Evolutionary conservation across 2,797 vertebrate species (phyloP).

Genomic region (Phrynocephalus vlangalii): DNA sequence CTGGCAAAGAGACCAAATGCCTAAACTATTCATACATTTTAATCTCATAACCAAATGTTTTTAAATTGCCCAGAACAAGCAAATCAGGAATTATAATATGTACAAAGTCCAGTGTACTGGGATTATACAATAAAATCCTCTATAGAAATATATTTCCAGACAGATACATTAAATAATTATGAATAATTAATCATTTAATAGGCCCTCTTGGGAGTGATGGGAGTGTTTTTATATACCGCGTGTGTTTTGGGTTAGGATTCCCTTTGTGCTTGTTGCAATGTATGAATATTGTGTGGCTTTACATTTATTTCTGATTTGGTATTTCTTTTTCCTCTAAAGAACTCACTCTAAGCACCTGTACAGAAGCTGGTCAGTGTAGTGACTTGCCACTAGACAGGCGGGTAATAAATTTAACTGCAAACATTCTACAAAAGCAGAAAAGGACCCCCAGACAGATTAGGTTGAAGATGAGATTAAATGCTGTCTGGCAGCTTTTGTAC

Average conservation of each 20-base stretch:
- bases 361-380: too few species aligned
- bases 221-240: neutral
- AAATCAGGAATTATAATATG: neutral
- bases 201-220: too few species aligned
- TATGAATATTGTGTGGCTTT: too few species aligned
- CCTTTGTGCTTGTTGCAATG: too few species aligned
- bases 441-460: neutral
- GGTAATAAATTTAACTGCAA: neutral
- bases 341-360: too few species aligned
- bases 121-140: neutral
- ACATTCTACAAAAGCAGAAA: neutral
- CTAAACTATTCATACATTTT: neutral
- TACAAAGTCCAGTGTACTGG: neutral
- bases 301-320: neutral
- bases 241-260: too few species aligned
- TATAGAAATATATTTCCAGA: neutral
- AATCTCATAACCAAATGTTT: neutral
- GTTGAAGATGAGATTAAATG: neutral
- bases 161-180: too few species aligned
- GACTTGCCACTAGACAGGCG: too few species aligned
- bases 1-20: neutral
- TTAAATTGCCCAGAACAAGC: neutral
- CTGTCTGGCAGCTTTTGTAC: neutral
- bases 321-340: too few species aligned
- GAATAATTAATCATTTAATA: too few species aligned